Evolutionary conservation across 2,888 invertebrate genomes (phyloP), one percentile per base, ranked within the genome.

Genomic region (Muschampia plurimacula): DNA sequence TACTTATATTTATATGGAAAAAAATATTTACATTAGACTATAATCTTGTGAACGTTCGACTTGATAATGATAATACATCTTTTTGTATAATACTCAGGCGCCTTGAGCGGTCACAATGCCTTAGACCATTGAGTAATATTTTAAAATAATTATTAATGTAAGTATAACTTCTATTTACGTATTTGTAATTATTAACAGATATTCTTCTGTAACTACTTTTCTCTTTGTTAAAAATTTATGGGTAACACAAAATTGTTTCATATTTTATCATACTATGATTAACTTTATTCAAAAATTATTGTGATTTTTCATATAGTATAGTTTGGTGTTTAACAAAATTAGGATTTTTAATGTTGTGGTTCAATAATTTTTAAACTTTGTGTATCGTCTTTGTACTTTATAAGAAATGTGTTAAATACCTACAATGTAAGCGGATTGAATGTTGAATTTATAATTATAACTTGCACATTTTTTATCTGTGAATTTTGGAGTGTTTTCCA

Each of bases 11-110:
- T 83, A 83, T 81, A 85, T 84, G 77, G 12, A 28, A 81, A 71
- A 71, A 72, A 60, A 85, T 84, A 88, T 86, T 84, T 85, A 88
- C 85, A 83, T 83, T 86, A 84, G 83, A 82, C 84, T 82, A 83
- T 74, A 84, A 84, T 83, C 81, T 80, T 78, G 76, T 80, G 82
- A 83, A 78, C 77, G 79, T 80, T 81, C 70, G 74, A 78, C 79
- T 75, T 80, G 77, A 79, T 78, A 74, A 77, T 77, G 69, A 77
- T 75, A 74, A 77, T 78, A 75, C 77, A 76, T 77, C 76, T 82
- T 79, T 78, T 79, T 67, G 72, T 76, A 74, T 78, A 77, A 73
- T 79, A 84, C 84, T 87, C 85, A 85, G 86, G 80, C 81, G 79
- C 87, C 84, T 82, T 69, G 39, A 63, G 79, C 76, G 76, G 79